A percentile compares a stretch with the other conserved stretches of the same genome.
These are phyloP conservation scores for Barbus barbus DNA, from an alignment of 2,113 vertebrate species.

Conservation along the genomic window DNA sequence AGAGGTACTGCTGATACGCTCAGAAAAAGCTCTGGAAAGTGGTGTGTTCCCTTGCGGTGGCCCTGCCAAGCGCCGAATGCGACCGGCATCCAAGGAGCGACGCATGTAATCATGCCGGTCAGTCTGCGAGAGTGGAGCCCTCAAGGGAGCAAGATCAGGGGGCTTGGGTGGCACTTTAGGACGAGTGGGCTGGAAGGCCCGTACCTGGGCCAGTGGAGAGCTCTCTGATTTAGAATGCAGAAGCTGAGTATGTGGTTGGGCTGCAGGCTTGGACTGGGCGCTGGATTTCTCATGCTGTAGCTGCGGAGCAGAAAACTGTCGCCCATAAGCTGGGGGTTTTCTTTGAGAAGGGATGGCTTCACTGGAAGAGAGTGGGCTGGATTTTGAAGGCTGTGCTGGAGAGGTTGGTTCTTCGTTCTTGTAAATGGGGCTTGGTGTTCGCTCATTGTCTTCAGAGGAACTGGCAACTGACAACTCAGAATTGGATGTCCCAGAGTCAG, in stretches of 20 bases:
- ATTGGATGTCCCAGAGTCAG: constrained; percentile 61
- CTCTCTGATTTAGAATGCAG: constrained; percentile 64
- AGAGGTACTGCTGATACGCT: constrained; percentile 55
- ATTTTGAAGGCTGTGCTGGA: constrained; percentile 8
- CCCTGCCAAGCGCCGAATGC: constrained; percentile 50
- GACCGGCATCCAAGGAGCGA: constrained; percentile 60
- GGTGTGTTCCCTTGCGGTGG: constrained; percentile 52
- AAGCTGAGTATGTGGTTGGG: constrained; percentile 52
- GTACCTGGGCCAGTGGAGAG: constrained; percentile 59
- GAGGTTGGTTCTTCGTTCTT: constrained; percentile 53
- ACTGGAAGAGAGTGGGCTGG: constrained; percentile 25
- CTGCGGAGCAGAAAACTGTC: constrained; percentile 66
- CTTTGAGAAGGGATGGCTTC: constrained; percentile 39
- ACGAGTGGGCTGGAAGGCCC: constrained; percentile 58
- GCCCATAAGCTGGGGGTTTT: constrained; percentile 63
- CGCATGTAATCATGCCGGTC: constrained; percentile 59
- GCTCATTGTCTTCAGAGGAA: constrained; percentile 62
- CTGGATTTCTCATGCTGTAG: constrained; percentile 58
- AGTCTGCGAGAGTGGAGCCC: constrained; percentile 45
- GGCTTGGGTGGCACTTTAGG: constrained; percentile 64
- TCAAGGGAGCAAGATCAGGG: constrained; percentile 51
- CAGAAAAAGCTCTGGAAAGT: constrained; percentile 63
- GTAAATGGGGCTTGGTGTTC: constrained; percentile 56
- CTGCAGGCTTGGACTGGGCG: constrained; percentile 1
- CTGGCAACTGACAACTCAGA: constrained; percentile 65